These are phyloP conservation scores for Salpingus planirostris DNA, from an alignment of 2,888 invertebrate genomes.

Conservation along the genomic window DNA sequence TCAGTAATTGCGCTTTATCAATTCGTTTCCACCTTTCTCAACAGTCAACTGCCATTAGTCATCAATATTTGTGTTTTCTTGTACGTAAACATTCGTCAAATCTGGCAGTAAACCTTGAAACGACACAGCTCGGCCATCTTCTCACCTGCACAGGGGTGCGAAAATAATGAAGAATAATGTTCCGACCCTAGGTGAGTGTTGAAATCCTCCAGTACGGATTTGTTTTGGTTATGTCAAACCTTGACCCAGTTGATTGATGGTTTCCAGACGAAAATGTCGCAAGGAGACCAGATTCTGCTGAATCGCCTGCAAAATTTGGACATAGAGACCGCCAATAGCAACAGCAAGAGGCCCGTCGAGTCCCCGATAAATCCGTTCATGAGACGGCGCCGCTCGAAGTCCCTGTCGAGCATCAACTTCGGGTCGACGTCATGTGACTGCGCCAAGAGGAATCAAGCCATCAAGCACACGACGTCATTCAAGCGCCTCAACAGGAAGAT, in stretches of 20 bases:
- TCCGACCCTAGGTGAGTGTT: conserved; percentile 6
- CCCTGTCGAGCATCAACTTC: conserved; percentile 36
- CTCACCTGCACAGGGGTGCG: too few relatives aligned
- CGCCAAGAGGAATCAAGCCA: conserved; percentile 23
- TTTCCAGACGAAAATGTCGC: conserved; percentile 29
- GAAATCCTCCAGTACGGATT: conserved; percentile 3
- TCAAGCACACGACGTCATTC: conserved; percentile 32
- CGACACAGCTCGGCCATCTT: too few relatives aligned
- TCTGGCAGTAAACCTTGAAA: too few relatives aligned
- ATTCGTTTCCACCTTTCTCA: too few relatives aligned
- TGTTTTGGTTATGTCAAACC: conserved; percentile 21
- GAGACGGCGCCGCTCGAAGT: conserved; percentile 36
- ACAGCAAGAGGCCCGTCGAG: conserved; percentile 15
- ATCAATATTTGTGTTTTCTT: too few relatives aligned
- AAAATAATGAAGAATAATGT: conserved; percentile 14
- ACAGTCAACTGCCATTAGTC: too few relatives aligned
- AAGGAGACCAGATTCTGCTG: conserved; percentile 36
- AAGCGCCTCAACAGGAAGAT: conserved; percentile 40
- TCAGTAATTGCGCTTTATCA: too few relatives aligned
- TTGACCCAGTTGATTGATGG: conserved; percentile 23
- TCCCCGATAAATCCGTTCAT: conserved; percentile 33
- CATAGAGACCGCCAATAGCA: conserved; percentile 32
- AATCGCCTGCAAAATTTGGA: conserved; percentile 36
- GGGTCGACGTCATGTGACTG: conserved; percentile 33
- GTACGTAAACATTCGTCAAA: too few relatives aligned